Evolutionary conservation across 2,113 vertebrate species (phyloP).

Genomic region (Dicerorhinus sumatrensis): DNA sequence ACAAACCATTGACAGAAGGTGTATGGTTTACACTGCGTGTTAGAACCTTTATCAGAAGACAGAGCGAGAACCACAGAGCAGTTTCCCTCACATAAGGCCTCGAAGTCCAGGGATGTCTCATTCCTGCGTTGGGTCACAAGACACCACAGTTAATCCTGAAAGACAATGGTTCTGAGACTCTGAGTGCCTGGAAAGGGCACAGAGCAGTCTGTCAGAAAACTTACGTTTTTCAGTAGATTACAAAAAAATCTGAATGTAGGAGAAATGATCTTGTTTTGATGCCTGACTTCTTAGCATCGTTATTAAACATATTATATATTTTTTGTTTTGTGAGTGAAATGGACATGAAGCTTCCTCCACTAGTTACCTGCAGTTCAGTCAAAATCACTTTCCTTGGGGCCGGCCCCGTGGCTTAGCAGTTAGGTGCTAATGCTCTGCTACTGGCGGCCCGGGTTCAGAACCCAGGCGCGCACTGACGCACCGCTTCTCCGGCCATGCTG

Average conservation of each 20-base stretch:
- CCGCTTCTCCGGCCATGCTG: no score
- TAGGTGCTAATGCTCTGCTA: no score
- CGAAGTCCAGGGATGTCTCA: accelerated
- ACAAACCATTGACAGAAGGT: accelerated
- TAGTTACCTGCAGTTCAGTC: accelerated
- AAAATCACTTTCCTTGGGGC: no score
- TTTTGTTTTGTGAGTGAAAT: not conserved
- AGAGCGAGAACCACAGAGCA: no score
- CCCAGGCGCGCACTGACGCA: no score
- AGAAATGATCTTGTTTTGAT: accelerated
- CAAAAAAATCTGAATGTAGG: accelerated
- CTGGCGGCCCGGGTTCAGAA: no score
- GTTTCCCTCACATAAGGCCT: accelerated
- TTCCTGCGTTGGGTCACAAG: accelerated
- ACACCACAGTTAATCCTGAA: accelerated
- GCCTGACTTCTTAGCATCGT: accelerated
- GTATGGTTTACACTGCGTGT: accelerated
- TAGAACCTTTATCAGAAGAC: not conserved
- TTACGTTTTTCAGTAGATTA: accelerated
- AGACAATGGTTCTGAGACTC: not conserved
- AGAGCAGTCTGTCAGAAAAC: not conserved
- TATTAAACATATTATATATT: accelerated
- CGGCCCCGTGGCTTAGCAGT: no score
- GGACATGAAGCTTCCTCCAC: no score
- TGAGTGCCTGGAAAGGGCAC: accelerated